These are phyloP conservation scores for Drosophila leonis DNA, from an alignment of 2,888 invertebrate genomes.

Conservation along the genomic window DNA sequence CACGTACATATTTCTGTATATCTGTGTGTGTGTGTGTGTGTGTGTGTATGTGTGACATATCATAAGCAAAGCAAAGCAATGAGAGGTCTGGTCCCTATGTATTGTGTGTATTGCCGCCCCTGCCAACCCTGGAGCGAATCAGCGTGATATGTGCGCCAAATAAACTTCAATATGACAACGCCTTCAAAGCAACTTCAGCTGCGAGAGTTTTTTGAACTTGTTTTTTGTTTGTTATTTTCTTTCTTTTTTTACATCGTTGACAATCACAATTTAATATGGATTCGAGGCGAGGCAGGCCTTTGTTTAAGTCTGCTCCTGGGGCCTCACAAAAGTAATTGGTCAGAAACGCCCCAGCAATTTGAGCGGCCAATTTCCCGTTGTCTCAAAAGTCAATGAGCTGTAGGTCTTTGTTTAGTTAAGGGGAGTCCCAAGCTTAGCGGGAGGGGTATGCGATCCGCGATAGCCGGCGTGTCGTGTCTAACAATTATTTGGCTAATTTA, in stretches of 20 bases:
- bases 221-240: slow-evolving; percentile 13
- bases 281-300: slow-evolving; percentile 13
- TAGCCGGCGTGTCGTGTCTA: slow-evolving; percentile 54
- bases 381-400: slow-evolving; percentile 60
- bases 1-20: background rate
- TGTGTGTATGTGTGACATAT: slow-evolving; percentile 19
- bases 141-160: slow-evolving; percentile 55
- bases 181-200: slow-evolving; percentile 38
- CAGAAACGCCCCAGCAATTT: slow-evolving; percentile 49
- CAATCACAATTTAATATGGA: slow-evolving; percentile 40
- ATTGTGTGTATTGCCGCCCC: background rate
- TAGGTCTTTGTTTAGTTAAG: slow-evolving; percentile 18
- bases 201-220: slow-evolving; percentile 59
- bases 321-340: slow-evolving; percentile 41
- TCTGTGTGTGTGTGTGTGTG: slow-evolving; percentile 2
- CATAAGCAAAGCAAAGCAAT: slow-evolving; percentile 34
- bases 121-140: slow-evolving; percentile 29
- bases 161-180: slow-evolving; percentile 63
- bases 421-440: background rate
- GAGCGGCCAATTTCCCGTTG: slow-evolving; percentile 43
- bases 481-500: slow-evolving; percentile 75
- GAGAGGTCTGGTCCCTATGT: background rate
- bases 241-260: slow-evolving; percentile 24
- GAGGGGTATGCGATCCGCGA: background rate
- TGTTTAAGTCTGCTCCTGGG: slow-evolving; percentile 35